A percentile compares a stretch with the other conserved stretches of the same genome.
These are phyloP conservation scores for Cremastobaeus sp. DNA, from an alignment of 2,888 invertebrate species.

Conservation along the genomic window DNA sequence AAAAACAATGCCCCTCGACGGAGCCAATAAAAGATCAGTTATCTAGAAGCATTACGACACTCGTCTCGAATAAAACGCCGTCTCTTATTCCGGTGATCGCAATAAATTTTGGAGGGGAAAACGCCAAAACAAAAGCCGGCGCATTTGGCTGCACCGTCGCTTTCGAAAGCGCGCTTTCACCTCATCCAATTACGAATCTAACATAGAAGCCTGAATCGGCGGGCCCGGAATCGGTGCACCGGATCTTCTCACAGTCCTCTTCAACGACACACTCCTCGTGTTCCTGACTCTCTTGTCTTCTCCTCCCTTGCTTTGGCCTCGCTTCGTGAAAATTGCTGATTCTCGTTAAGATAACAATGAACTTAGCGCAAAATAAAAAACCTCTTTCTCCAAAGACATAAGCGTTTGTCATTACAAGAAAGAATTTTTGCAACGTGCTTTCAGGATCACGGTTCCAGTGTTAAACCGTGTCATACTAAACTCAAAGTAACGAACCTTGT, in stretches of 20 bases:
- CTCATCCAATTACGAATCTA: conserved; percentile 72
- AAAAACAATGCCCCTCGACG: conserved; percentile 21
- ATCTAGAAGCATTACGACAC: conserved; percentile 50
- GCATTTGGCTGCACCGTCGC: conserved; percentile 51
- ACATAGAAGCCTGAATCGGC: conserved; percentile 63
- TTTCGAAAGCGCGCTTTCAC: conserved; percentile 70
- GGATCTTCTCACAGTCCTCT: conserved; percentile 62
- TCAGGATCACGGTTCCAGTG: neutral
- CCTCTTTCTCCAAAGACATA: conserved; percentile 33
- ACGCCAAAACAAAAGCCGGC: conserved; percentile 54
- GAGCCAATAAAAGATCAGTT: conserved; percentile 34
- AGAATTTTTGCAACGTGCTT: conserved; percentile 21
- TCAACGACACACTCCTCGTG: conserved; percentile 54
- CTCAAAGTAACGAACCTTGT: no score
- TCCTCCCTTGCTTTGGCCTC: conserved; percentile 51
- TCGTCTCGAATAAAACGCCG: conserved; percentile 33
- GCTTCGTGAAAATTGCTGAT: conserved; percentile 71
- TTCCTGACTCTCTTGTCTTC: conserved; percentile 30
- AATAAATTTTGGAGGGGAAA: conserved; percentile 57
- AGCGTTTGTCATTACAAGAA: conserved; percentile 39
- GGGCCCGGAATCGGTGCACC: conserved; percentile 60
- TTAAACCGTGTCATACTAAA: no score
- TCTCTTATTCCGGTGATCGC: conserved; percentile 32
- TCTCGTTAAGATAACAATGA: conserved; percentile 73
- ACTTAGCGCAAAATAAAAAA: conserved; percentile 50